Conservation (phyloP, 2,888 invertebrate species). For the Dioctria linearis region DNA sequence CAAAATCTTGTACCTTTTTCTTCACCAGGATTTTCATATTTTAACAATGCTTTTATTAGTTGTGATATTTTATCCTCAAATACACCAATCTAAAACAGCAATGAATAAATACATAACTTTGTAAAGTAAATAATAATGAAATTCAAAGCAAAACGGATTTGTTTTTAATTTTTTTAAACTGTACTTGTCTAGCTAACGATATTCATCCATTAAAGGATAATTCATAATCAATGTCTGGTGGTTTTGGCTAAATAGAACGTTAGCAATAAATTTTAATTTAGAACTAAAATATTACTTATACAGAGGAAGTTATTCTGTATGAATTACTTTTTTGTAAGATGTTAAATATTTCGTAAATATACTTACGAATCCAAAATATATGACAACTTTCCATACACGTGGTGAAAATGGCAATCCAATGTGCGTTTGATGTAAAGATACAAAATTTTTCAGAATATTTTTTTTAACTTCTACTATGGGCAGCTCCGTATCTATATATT, state of each 20-base stretch:
- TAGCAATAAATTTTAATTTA: too few species aligned
- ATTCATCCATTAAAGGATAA: not conserved
- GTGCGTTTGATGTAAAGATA: not conserved
- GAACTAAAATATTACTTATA: too few species aligned
- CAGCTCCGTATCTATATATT: too few species aligned
- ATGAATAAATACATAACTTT: not conserved
- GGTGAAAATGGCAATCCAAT: slow-evolving; percentile 8
- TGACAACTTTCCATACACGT: not conserved
- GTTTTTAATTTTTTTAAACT: too few species aligned
- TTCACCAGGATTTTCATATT: not conserved
- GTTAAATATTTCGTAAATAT: not conserved
- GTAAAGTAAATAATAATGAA: too few species aligned
- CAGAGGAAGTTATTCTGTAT: too few species aligned
- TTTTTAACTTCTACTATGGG: not conserved
- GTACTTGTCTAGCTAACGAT: too few species aligned
- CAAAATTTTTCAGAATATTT: not conserved
- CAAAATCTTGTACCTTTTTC: not conserved
- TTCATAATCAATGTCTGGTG: too few species aligned
- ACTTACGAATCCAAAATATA: not conserved
- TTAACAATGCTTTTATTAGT: not conserved
- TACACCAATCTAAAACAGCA: not conserved
- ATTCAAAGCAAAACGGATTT: too few species aligned
- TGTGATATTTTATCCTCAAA: not conserved
- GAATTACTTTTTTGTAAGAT: too few species aligned
- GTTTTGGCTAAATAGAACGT: too few species aligned